Base-by-base conservation (phyloP, 2,888 invertebrate species). In the Sminthurinus aureus region DNA sequence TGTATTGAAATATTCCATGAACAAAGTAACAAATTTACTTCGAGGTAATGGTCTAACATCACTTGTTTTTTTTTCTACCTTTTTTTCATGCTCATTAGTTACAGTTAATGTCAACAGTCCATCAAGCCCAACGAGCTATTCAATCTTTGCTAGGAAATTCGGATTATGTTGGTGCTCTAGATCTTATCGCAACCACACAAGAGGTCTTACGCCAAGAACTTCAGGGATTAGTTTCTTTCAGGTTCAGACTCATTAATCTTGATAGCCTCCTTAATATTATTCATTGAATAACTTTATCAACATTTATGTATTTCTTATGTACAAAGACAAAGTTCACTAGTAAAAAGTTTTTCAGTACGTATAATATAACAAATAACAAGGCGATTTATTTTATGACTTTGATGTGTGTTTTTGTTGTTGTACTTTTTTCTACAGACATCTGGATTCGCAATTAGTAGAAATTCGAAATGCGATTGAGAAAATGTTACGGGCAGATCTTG, bases 91-190 rank as follows among this genome's bases (percentile, higher is more conserved):
- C 18, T 18, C 58, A 58, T 58, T 66, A 87, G 92, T 91, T 98
- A 75, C 96, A 96, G 90, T 91, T 98, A 84, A 98, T 99, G 95
- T 94, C 95, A 11, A 98, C 97, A 4, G 97, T 99, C 12, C 95
- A 98, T 90, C 98, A 99, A 92, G 98, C 99, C 22, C 99, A 99
- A 90, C 96, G 98, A 0, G 98, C 97, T 91, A 95, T 99, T 89
- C 99, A 99, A 90, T 92, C 98, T 82, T 92, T 99, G 78, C 92
- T 99, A 74, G 96, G 98, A 85, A 97, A 97, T 13, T 97, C 96
- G 85, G 99, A 99, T 91, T 99, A 98, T 92, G 98, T 98, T 66
- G 98, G 97, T 69, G 99, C 99, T 0, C 92, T 99, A 85, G 99
- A 99, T 91, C 93, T 99, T 85, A 99, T 99, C 88, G 94, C 96